These are phyloP conservation scores for Lucilia sericata DNA, from an alignment of 1,140 invertebrate genomes.

Conservation along the genomic window DNA sequence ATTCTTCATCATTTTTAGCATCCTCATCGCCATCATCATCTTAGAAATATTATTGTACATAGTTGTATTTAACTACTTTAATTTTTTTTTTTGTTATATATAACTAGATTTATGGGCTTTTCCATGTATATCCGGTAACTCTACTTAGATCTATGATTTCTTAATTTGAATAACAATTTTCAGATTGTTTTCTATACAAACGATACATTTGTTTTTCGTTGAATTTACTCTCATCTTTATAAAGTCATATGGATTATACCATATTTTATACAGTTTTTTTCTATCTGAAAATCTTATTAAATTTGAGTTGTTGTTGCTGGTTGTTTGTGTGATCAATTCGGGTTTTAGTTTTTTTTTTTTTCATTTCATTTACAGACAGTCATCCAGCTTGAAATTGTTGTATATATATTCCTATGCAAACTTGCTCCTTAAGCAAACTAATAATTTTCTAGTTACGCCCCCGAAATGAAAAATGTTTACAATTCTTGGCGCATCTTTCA, in stretches of 20 bases:
- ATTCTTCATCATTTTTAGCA: constrained; percentile 20
- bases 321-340: background rate
- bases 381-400: background rate
- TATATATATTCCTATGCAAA: constrained; percentile 16
- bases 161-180: too few relatives aligned
- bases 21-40: constrained; percentile 20
- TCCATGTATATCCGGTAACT: constrained; percentile 20
- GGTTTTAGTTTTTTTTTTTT: background rate
- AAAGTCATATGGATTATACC: too few relatives aligned
- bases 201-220: too few relatives aligned
- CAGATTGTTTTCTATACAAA: too few relatives aligned
- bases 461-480: constrained; percentile 42
- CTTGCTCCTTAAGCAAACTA: constrained; percentile 48
- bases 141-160: too few relatives aligned
- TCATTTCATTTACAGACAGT: constrained; percentile 9
- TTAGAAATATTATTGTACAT: constrained; percentile 4
- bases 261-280: background rate
- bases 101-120: background rate
- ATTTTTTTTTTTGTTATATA: background rate
- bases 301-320: background rate
- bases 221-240: too few relatives aligned
- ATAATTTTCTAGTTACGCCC: constrained; percentile 51
- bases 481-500: background rate
- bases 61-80: constrained; percentile 31
- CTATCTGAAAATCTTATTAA: background rate